phyloP scores from a whole-genome alignment of 2,113 vertebrate genomes.

The Micromys minutus region DNA sequence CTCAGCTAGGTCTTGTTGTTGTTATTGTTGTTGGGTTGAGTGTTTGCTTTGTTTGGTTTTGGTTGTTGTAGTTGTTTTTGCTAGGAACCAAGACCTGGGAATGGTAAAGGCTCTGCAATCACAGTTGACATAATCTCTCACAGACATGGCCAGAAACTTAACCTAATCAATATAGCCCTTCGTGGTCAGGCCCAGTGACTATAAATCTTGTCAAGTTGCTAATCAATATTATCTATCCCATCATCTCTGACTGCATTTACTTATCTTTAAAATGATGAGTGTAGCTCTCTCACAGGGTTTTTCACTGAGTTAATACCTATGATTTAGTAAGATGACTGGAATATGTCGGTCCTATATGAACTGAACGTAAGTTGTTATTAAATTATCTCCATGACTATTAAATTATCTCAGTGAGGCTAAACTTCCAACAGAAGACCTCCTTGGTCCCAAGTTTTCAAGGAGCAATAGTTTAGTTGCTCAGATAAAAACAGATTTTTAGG shows the following conservation, averaged over 20 bases:
- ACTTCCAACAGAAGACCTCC: neutral
- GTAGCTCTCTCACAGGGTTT: neutral
- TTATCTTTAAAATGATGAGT: conserved; percentile 15
- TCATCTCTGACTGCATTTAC: neutral
- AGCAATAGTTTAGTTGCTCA: neutral
- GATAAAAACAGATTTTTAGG: conserved; percentile 6
- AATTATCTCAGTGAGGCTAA: neutral
- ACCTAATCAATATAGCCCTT: too few species aligned
- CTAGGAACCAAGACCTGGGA: neutral
- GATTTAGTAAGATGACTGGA: conserved; percentile 28
- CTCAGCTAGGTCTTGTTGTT: neutral
- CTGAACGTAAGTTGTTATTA: neutral
- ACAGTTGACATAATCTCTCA: neutral
- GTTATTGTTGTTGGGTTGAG: too few species aligned
- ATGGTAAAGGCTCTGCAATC: neutral
- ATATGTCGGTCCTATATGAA: neutral
- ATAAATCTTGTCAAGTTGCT: neutral
- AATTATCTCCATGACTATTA: neutral
- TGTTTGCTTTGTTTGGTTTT: neutral
- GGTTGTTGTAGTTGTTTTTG: neutral
- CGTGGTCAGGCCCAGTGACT: too few species aligned
- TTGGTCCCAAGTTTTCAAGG: neutral
- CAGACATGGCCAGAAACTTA: neutral
- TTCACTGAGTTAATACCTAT: neutral
- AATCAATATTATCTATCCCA: neutral